Evolutionary conservation across 2,113 vertebrate genomes (phyloP).

Genomic region (Gobiocypris rarus): DNA sequence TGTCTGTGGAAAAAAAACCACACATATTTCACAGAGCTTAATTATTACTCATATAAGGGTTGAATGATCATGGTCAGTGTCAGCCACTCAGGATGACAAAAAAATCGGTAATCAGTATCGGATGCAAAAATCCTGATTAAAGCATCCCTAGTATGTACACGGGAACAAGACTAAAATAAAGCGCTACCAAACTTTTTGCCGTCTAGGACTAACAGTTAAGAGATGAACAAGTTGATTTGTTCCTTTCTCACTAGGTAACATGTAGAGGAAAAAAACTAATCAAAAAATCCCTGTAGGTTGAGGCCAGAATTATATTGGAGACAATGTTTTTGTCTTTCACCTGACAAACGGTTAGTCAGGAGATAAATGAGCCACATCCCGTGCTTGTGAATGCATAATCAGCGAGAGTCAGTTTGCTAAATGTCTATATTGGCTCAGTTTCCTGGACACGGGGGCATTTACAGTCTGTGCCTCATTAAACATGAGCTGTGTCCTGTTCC

Average conservation of each 20-base stretch:
- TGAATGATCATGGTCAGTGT: no score
- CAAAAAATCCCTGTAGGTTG: not conserved
- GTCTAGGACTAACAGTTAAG: not conserved
- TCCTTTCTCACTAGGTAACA: not conserved
- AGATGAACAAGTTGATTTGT: not conserved
- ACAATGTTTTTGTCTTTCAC: slow-evolving; percentile 50
- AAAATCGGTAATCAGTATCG: no score
- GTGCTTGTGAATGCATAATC: slow-evolving; percentile 34
- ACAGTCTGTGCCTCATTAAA: slow-evolving; percentile 55
- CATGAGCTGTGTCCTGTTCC: slow-evolving; percentile 45
- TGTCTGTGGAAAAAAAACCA: no score
- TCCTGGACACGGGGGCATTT: slow-evolving; percentile 47
- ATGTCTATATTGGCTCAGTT: slow-evolving; percentile 41
- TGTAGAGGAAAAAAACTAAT: not conserved
- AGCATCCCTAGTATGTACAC: no score
- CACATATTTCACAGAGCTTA: no score
- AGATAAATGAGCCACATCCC: slow-evolving; percentile 23
- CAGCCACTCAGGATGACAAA: no score
- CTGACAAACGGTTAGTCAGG: slow-evolving; percentile 39
- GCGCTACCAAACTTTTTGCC: not conserved
- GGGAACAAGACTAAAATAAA: no score
- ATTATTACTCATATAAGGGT: no score
- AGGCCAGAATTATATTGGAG: slow-evolving; percentile 44
- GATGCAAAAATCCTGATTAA: no score
- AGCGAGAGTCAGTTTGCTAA: slow-evolving; percentile 38